Percentiles rank a stretch among this genome's conserved stretches.
These are phyloP conservation scores for Rhinolophus ferrumequinum DNA, from an alignment of 2,113 vertebrate species.

Conservation along the genomic window DNA sequence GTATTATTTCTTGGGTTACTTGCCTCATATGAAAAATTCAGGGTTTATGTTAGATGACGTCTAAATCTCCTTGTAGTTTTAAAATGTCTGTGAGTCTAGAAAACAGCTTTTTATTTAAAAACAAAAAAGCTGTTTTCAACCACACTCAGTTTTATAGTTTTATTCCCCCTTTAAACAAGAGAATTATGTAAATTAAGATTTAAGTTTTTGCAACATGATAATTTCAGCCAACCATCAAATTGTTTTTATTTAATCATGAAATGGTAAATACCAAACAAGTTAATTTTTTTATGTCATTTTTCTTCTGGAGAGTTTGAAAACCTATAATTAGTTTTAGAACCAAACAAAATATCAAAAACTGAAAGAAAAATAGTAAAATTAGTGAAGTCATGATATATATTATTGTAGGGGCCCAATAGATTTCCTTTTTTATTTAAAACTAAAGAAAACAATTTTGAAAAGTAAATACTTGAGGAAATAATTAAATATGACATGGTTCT, in stretches of 20 bases:
- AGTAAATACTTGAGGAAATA: background rate
- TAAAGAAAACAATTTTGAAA: background rate
- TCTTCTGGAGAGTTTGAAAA: conserved; percentile 50
- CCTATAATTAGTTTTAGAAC: conserved; percentile 37
- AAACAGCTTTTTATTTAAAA: background rate
- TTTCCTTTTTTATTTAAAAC: background rate
- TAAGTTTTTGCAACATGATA: conserved; percentile 22
- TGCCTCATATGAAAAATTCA: background rate
- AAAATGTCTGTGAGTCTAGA: background rate
- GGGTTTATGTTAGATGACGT: background rate
- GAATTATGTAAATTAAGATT: conserved; percentile 29
- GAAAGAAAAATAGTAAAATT: background rate
- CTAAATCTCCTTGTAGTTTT: background rate
- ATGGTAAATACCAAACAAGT: conserved; percentile 14
- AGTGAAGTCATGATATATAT: background rate
- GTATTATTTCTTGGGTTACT: background rate
- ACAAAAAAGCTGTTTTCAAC: conserved; percentile 3
- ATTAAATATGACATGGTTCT: background rate
- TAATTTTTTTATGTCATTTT: background rate
- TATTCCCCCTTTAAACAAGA: background rate
- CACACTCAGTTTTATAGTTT: background rate
- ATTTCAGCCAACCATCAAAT: conserved; percentile 63
- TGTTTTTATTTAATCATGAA: conserved; percentile 61
- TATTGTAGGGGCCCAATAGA: background rate
- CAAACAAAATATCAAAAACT: background rate